Conservation (phyloP, 1,140 invertebrate species). For the Liolophura sinensis region DNA sequence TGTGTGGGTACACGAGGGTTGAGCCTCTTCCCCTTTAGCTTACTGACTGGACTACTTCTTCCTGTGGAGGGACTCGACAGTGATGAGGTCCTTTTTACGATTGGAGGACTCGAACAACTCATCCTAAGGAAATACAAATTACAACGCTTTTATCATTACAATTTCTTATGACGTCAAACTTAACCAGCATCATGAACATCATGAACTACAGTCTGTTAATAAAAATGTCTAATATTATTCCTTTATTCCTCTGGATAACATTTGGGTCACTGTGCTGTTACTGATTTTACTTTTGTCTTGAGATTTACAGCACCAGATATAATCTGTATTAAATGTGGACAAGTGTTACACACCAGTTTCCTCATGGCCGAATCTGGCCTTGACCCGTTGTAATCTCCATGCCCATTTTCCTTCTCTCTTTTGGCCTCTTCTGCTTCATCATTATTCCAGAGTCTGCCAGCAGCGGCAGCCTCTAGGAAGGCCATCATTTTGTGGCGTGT, state of each 20-base stretch:
- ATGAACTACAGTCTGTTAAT: no score
- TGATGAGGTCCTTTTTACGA: slow-evolving; percentile 20
- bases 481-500: slow-evolving; percentile 51
- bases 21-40: no score
- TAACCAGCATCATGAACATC: background rate
- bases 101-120: slow-evolving; percentile 28
- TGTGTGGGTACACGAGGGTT: slow-evolving; percentile 34
- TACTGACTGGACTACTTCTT: background rate
- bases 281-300: no score
- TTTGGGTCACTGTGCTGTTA: no score
- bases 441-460: slow-evolving; percentile 34
- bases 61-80: slow-evolving; percentile 21
- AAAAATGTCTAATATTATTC: no score
- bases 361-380: slow-evolving; percentile 2
- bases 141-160: background rate
- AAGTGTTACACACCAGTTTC: background rate
- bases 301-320: background rate
- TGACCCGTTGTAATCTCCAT: background rate
- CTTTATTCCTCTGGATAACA: no score
- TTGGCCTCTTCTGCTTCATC: slow-evolving; percentile 7
- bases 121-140: slow-evolving; percentile 22
- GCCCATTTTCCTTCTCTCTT: background rate
- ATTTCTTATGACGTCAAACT: background rate
- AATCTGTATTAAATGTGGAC: background rate
- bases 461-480: slow-evolving; percentile 45